Evolutionary conservation across 2,797 vertebrate genomes (phyloP).

Genomic region (Acrocephalus scirpaceus): DNA sequence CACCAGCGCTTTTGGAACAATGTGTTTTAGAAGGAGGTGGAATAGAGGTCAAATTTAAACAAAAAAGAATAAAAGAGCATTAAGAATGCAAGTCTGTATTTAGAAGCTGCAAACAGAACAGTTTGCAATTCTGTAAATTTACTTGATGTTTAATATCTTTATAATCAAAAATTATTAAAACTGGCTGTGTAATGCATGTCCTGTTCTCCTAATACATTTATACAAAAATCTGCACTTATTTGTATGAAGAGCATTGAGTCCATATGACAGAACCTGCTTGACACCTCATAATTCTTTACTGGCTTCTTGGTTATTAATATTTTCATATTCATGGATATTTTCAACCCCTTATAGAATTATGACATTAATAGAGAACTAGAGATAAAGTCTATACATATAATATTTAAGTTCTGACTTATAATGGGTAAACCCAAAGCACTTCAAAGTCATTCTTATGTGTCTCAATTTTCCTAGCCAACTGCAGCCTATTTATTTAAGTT

Average conservation of each 20-base stretch:
- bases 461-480: slow-evolving; percentile 20
- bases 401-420: background rate
- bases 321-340: slow-evolving; percentile 30
- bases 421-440: slow-evolving; percentile 9
- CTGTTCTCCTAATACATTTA: background rate
- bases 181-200: background rate
- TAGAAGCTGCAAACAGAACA: background rate
- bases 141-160: slow-evolving; percentile 4
- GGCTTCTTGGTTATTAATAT: background rate
- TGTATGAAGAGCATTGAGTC: background rate
- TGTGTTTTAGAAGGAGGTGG: slow-evolving; percentile 6
- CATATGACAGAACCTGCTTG: background rate
- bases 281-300: background rate
- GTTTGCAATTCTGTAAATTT: background rate
- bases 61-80: background rate
- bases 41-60: slow-evolving; percentile 45
- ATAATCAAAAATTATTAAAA: slow-evolving; percentile 5
- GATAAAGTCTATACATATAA: background rate
- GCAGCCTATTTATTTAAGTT: slow-evolving; percentile 55
- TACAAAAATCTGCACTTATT: background rate
- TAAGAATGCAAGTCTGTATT: background rate
- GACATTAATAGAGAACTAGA: background rate
- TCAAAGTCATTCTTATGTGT: slow-evolving; percentile 16
- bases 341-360: background rate
- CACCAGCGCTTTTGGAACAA: background rate